Percentiles rank a stretch among this genome's conserved stretches.
These are phyloP conservation scores for Drosophila tripunctata DNA, from an alignment of 2,888 invertebrate species.

Conservation along the genomic window DNA sequence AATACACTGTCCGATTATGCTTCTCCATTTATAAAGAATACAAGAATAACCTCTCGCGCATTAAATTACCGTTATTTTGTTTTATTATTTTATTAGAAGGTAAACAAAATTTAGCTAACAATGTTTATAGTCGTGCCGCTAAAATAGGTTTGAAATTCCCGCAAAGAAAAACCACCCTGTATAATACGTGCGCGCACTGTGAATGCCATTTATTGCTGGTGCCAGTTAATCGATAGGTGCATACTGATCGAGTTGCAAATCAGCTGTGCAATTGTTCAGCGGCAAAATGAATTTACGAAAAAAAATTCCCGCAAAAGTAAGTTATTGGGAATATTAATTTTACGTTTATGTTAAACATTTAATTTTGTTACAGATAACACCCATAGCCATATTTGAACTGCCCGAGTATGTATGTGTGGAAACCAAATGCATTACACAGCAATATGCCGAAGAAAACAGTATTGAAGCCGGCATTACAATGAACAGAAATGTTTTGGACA, in stretches of 20 bases:
- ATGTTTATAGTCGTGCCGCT: too few species aligned
- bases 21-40: too few species aligned
- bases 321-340: not conserved
- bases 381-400: conserved; percentile 35
- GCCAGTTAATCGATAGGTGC: conserved; percentile 8
- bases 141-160: too few species aligned
- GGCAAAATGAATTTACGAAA: conserved; percentile 16
- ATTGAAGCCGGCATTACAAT: not conserved
- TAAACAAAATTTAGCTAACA: too few species aligned
- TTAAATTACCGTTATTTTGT: too few species aligned
- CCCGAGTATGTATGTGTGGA: conserved; percentile 44
- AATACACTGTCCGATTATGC: too few species aligned
- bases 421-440: conserved; percentile 24
- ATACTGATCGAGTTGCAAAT: not conserved
- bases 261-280: not conserved
- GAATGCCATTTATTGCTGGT: too few species aligned
- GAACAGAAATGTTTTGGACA: not conserved
- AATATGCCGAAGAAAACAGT: conserved; percentile 4
- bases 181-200: too few species aligned
- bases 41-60: too few species aligned
- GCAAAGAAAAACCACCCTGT: too few species aligned
- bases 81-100: too few species aligned
- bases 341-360: not conserved
- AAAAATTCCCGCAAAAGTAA: conserved; percentile 3
- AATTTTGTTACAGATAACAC: conserved; percentile 12